These are phyloP conservation scores for Sesamia inferens DNA, from an alignment of 2,888 invertebrate genomes.

Conservation along the genomic window DNA sequence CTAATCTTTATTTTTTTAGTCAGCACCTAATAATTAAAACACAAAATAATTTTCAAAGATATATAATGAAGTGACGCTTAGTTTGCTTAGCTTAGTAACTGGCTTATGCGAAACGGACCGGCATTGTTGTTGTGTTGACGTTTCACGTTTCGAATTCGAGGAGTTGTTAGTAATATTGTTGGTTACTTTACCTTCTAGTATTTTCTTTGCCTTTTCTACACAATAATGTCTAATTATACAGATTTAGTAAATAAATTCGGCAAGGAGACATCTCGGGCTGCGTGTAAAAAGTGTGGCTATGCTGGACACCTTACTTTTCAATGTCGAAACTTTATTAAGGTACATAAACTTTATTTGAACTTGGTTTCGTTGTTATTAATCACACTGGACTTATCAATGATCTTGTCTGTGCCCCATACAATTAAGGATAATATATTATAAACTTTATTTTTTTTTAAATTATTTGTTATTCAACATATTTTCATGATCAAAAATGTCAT, in stretches of 20 bases:
- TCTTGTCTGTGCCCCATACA: neutral
- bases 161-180: constrained; percentile 2
- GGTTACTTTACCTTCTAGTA: constrained; percentile 23
- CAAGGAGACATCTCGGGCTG: constrained; percentile 94
- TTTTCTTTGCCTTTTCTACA: constrained; percentile 16
- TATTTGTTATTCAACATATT: neutral
- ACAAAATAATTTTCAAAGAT: neutral
- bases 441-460: too few relatives aligned
- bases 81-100: neutral
- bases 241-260: constrained; percentile 88
- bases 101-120: constrained; percentile 45
- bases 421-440: neutral
- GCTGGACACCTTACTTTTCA: constrained; percentile 99
- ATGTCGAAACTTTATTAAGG: constrained; percentile 98
- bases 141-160: constrained; percentile 27
- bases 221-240: constrained; percentile 80
- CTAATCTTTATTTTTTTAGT: neutral
- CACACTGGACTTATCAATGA: neutral
- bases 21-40: too few relatives aligned
- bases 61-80: neutral
- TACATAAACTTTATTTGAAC: constrained; percentile 69
- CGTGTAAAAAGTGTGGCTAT: constrained; percentile 98
- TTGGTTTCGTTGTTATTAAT: constrained; percentile 1
- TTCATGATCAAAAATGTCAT: neutral
- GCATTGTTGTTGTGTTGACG: constrained; percentile 60